Conservation (phyloP, 53 echinoderm and acorn worm genomes). For the Antedon mediterranea region DNA sequence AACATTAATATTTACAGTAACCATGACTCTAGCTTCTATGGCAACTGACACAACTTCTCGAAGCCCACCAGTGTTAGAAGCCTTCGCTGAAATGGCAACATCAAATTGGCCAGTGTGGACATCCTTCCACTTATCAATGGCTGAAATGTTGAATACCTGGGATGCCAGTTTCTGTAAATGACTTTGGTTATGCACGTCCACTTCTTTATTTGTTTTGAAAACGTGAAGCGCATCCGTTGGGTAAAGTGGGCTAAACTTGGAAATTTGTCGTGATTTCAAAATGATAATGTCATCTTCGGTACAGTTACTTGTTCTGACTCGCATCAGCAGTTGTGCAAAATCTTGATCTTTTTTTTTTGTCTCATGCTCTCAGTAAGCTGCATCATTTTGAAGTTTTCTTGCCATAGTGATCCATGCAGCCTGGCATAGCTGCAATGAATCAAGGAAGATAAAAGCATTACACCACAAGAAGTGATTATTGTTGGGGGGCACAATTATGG, state of each 20-base stretch:
- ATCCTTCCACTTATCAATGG: background rate
- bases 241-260: too few species aligned
- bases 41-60: background rate
- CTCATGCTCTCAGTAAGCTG: conserved; percentile 45
- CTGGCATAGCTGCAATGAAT: conserved; percentile 20
- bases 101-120: background rate
- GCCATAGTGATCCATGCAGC: conserved; percentile 28
- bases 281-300: conserved; percentile 24
- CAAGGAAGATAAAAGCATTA: too few species aligned
- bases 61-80: background rate
- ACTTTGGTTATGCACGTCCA: conserved; percentile 13
- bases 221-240: conserved; percentile 8
- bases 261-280: background rate
- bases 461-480: too few species aligned
- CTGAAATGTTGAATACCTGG: background rate
- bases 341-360: conserved; percentile 33
- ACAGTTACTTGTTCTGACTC: conserved; percentile 29
- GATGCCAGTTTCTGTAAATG: background rate
- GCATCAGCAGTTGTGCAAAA: conserved; percentile 38
- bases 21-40: background rate
- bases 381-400: conserved; percentile 22
- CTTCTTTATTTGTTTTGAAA: conserved; percentile 19
- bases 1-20: conserved; percentile 12
- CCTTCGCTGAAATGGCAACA: background rate
- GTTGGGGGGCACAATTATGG: too few species aligned